Percentiles rank a stretch among this genome's conserved stretches.
phyloP scores from a whole-genome alignment of 2,888 invertebrate species.

The Zeuzera pyrina region DNA sequence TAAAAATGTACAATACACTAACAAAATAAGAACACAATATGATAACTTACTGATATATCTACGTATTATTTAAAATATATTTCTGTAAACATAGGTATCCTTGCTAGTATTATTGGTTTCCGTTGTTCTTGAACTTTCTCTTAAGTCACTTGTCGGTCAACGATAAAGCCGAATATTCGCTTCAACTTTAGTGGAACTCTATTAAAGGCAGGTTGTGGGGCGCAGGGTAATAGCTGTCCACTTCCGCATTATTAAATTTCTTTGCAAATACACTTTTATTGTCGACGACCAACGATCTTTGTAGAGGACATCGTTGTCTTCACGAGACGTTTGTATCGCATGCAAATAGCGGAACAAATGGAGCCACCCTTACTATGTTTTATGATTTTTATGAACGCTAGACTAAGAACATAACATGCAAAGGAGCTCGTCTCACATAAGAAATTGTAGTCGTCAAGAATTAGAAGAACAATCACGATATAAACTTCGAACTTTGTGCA shows the following conservation, averaged over 20 bases:
- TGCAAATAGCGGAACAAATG: slow-evolving; percentile 64
- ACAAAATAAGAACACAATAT: too few relatives aligned
- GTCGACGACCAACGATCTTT: slow-evolving; percentile 57
- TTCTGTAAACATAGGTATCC: too few relatives aligned
- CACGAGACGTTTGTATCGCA: slow-evolving; percentile 55
- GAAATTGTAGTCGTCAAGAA: slow-evolving; percentile 28
- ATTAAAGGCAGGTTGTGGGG: slow-evolving; percentile 26
- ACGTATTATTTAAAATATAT: too few relatives aligned
- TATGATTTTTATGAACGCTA: slow-evolving; percentile 58
- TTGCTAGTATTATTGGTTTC: too few relatives aligned
- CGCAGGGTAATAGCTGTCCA: slow-evolving; percentile 55
- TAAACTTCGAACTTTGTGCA: too few relatives aligned
- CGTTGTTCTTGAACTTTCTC: too few relatives aligned
- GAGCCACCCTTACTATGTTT: slow-evolving; percentile 47
- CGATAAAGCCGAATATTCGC: too few relatives aligned
- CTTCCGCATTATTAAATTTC: slow-evolving; percentile 74
- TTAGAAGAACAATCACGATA: slow-evolving; percentile 24
- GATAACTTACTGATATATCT: too few relatives aligned
- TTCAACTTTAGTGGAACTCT: too few relatives aligned
- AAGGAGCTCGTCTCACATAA: slow-evolving; percentile 24
- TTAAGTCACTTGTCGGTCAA: too few relatives aligned
- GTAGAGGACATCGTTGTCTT: slow-evolving; percentile 52
- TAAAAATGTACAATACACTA: too few relatives aligned
- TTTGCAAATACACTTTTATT: slow-evolving; percentile 72
- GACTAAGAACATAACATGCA: slow-evolving; percentile 26